phyloP scores from a whole-genome alignment of 2,113 vertebrate species.

The Corydoras sp. region DNA sequence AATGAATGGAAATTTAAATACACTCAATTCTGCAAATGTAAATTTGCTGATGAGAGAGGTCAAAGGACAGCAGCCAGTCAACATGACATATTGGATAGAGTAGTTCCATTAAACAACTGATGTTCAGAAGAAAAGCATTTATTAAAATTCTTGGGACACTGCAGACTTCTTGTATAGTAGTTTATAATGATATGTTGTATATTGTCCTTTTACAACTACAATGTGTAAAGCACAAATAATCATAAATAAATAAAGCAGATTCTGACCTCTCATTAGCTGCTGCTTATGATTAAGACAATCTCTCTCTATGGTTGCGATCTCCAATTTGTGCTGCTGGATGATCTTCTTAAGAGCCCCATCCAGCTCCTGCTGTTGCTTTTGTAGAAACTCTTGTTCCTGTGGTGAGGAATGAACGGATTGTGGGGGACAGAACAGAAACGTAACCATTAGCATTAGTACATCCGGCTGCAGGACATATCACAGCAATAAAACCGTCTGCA shows the following conservation, averaged over 20 bases:
- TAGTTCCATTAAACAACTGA: too few relatives aligned
- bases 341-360: conserved; percentile 94
- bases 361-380: conserved; percentile 96
- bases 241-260: neutral
- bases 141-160: too few relatives aligned
- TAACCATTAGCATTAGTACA: neutral
- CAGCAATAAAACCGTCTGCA: neutral
- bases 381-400: conserved; percentile 96
- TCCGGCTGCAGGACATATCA: neutral
- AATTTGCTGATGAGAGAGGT: too few relatives aligned
- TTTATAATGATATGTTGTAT: too few relatives aligned
- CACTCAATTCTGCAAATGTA: too few relatives aligned
- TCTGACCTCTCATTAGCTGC: conserved; percentile 91
- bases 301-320: conserved; percentile 89
- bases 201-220: neutral
- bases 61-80: too few relatives aligned
- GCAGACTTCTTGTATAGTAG: too few relatives aligned
- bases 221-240: neutral
- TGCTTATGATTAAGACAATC: conserved; percentile 97
- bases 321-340: conserved; percentile 95
- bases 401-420: conserved; percentile 10
- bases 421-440: neutral
- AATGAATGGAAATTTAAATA: too few relatives aligned
- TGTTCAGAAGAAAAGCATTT: too few relatives aligned
- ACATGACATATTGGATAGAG: too few relatives aligned